Conservation (phyloP, 2,797 vertebrate species). For the Hapalemur alaotrensis region DNA sequence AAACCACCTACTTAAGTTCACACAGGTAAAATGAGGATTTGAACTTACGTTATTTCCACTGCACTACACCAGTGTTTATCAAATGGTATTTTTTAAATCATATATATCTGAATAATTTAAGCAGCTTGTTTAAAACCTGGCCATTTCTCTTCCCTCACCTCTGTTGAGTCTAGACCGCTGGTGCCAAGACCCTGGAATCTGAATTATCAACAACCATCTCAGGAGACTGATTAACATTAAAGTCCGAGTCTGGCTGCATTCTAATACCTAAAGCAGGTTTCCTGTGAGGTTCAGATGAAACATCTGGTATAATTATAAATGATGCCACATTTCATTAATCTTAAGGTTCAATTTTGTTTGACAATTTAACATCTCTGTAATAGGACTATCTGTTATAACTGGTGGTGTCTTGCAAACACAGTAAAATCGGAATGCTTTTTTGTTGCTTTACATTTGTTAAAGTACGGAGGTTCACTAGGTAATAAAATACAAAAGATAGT, state of each 20-base stretch:
- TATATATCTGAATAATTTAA: not conserved
- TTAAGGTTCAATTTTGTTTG: not conserved
- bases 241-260: not conserved
- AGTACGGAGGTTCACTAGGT: not conserved
- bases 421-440: not conserved
- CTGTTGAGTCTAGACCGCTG: not conserved
- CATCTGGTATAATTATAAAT: not conserved
- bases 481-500: not conserved
- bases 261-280: not conserved
- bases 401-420: not conserved
- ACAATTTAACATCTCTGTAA: constrained; percentile 3
- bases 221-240: not conserved
- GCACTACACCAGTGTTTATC: not conserved
- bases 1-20: not conserved
- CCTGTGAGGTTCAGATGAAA: not conserved
- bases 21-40: not conserved
- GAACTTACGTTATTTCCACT: not conserved
- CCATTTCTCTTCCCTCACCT: not conserved
- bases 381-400: not conserved
- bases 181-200: not conserved
- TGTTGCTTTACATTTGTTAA: not conserved
- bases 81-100: not conserved
- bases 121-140: not conserved
- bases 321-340: not conserved
- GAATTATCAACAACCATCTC: not conserved